Base-by-base conservation (phyloP, 1,140 invertebrate genomes). In the Drosophila ohnishii region DNA sequence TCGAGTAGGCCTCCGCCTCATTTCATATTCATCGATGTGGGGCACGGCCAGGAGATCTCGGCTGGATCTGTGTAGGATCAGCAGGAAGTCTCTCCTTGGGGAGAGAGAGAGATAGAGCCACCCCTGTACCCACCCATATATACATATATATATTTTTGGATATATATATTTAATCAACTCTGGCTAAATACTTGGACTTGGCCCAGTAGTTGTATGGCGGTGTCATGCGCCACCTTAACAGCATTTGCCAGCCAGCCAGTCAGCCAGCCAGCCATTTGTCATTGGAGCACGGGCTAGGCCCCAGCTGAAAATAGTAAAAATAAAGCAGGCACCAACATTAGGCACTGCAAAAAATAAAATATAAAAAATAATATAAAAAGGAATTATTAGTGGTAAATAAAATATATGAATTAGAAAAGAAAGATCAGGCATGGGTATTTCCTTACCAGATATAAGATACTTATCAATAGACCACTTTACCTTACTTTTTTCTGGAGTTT, bases 191-290 rank as follows among this genome's bases (percentile, higher is more conserved):
- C 61, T 80, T 71, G 67, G 67, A 71, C 67, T 58, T 71, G 80
- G 80, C 71, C 76, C 80, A 79, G 80, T 75, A 82, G 80, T 80
- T 71, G 51, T 56, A 61, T 56, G 72, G 69, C 71, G 64, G 77
- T 88, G 84, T 88, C 84, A 80, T 84, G 85, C 80, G 80, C 85
- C 84, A 88, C 84, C 84, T 89, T 84, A 88, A 88, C 84, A 88
- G 61, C 85, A 80, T 88, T 84, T 84, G 70, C 77, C 67, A 70
- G 78, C 69, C 82, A 86, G 70, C 47, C 48, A 78, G 72, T 74
- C 61, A 48, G 45, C 42, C 81, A 85, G 74, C 56, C 59, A 65
- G 56, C 30, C 80, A 73, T 65, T 70, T 75, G 53, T 63, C 67
- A 80, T 64, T 61, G 65, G 62, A 32, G 45, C 39, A 9, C 47